A percentile compares a stretch with the other conserved stretches of the same genome.
Evolutionary conservation across 1,140 invertebrate species (phyloP).

Genomic region (Leguminivora glycinivorella): DNA sequence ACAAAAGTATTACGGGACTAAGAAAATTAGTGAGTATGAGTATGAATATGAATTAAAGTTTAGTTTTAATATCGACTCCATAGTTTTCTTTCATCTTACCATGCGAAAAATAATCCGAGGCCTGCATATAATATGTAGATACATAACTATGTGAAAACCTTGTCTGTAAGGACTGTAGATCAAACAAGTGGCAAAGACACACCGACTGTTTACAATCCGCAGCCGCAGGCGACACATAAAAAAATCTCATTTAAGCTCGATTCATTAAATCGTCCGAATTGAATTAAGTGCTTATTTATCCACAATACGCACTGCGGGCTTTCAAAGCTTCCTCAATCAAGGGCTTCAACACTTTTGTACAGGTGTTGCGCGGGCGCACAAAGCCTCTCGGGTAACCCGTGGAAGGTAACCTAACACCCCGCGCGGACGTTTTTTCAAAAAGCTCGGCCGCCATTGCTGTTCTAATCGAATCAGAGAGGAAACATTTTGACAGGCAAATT

Average conservation of each 20-base stretch:
- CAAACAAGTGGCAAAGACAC: background rate
- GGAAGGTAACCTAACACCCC: conserved; percentile 9
- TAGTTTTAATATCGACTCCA: too few species aligned
- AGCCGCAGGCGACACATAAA: background rate
- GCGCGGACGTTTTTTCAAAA: conserved; percentile 11
- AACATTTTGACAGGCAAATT: conserved; percentile 17
- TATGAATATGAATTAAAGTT: too few species aligned
- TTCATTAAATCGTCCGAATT: conserved; percentile 11
- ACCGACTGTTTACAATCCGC: conserved; percentile 9
- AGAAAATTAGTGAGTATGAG: too few species aligned
- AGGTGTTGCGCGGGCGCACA: background rate
- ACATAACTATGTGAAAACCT: background rate
- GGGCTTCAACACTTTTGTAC: conserved; percentile 4
- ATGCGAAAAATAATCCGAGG: too few species aligned
- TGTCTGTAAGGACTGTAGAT: background rate
- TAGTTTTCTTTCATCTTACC: too few species aligned
- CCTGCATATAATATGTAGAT: background rate
- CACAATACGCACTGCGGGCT: conserved; percentile 15
- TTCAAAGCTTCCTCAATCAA: conserved; percentile 14
- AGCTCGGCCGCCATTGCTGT: conserved; percentile 7
- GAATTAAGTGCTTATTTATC: conserved; percentile 17
- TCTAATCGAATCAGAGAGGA: conserved; percentile 6
- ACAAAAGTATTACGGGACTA: too few species aligned
- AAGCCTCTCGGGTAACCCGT: conserved; percentile 11
- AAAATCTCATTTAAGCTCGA: background rate